phyloP scores from a whole-genome alignment of 2,888 invertebrate species.

The Melinaea marsaeus region DNA sequence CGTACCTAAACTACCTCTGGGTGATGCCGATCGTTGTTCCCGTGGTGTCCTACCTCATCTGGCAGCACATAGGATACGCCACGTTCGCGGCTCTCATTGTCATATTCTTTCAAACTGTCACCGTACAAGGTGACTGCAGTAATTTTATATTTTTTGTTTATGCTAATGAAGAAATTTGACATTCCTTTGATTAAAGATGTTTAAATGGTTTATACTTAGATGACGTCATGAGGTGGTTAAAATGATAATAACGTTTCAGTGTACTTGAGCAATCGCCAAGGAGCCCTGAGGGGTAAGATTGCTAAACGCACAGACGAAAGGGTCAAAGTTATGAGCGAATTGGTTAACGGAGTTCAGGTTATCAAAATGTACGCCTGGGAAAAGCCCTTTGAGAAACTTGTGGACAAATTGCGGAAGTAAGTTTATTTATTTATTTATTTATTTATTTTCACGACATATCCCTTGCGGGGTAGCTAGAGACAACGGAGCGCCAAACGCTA shows the following conservation, averaged over 20 bases:
- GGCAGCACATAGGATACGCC: slow-evolving; percentile 65
- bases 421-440: slow-evolving; percentile 33
- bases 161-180: no score
- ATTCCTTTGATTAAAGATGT: no score
- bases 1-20: slow-evolving; percentile 87
- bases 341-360: slow-evolving; percentile 86
- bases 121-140: slow-evolving; percentile 67
- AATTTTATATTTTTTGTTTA: no score
- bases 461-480: no score
- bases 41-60: slow-evolving; percentile 71
- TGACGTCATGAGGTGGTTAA: not conserved
- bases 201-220: not conserved
- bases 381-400: slow-evolving; percentile 83
- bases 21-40: slow-evolving; percentile 86
- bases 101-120: slow-evolving; percentile 78
- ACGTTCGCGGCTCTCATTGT: slow-evolving; percentile 62
- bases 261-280: slow-evolving; percentile 68
- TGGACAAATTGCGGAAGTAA: slow-evolving; percentile 82
- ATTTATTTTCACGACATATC: not conserved
- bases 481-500: no score
- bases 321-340: slow-evolving; percentile 87
- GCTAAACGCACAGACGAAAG: slow-evolving; percentile 85
- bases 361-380: slow-evolving; percentile 95
- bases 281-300: slow-evolving; percentile 76
- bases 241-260: slow-evolving; percentile 45